Conservation (phyloP, 2,888 invertebrate species). For the Xanthorhoe spadicearia region DNA sequence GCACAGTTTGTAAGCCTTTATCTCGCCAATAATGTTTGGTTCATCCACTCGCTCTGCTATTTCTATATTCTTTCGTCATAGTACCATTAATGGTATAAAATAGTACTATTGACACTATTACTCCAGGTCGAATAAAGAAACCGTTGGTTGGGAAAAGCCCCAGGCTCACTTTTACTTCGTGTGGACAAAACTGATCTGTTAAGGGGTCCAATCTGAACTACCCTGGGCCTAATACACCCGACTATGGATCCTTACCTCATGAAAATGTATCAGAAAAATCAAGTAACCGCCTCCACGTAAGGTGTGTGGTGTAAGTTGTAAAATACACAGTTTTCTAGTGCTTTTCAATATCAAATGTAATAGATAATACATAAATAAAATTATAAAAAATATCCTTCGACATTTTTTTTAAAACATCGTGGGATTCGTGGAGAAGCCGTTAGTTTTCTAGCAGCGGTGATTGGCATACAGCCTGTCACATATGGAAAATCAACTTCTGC, state of each 20-base stretch:
- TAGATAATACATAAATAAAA: no score
- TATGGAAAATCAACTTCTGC: no score
- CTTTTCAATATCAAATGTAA: neutral
- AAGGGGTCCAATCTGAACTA: constrained; percentile 66
- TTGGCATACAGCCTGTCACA: no score
- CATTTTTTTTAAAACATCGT: no score
- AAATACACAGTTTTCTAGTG: constrained; percentile 13
- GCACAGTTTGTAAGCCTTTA: no score
- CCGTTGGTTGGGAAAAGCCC: neutral
- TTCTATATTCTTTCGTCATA: no score
- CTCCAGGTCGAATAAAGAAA: neutral
- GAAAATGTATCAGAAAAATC: constrained; percentile 85
- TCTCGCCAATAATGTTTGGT: no score
- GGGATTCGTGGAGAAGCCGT: no score
- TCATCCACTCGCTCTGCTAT: no score
- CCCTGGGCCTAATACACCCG: constrained; percentile 55
- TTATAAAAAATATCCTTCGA: no score
- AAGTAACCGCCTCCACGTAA: constrained; percentile 68
- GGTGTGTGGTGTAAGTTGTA: constrained; percentile 55
- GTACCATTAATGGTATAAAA: no score
- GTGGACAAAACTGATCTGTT: constrained; percentile 68
- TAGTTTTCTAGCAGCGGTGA: no score
- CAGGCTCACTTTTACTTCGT: constrained; percentile 46
- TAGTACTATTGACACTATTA: neutral
- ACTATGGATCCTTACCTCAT: constrained; percentile 72